Base-by-base conservation (phyloP, 2,888 invertebrate genomes). In the Amphimallon solstitiale region DNA sequence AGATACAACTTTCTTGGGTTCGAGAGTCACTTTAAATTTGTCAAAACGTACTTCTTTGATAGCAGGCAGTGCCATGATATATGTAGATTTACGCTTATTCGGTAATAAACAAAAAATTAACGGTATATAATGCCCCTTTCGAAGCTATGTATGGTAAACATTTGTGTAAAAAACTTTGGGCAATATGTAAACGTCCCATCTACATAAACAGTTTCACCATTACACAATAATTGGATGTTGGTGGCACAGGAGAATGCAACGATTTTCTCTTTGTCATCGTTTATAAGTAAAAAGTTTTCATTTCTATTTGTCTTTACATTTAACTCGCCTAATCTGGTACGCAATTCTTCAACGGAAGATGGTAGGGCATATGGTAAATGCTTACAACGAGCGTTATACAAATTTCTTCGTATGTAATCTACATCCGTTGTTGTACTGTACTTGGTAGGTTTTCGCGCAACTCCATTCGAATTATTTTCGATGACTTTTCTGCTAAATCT, bases 21-120 rank as follows among this genome's bases (percentile, higher is more conserved):
- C 49, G 2, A 49, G 49, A 23, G 49, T 49, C 49, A 49, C 49
- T 49, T 49, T 49, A 49, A 49, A 49, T n/a, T 49, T 49, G 49
- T 43, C 14, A 12, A 43, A 43, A 23, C 29, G 23, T 49, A 49
- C 6, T 23, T 49, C 23, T 49, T 49, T 21, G 29, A 49, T 43
- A 15, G 6, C 12, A 43, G 23, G 23, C 49, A 46, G 46, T 46
- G 46, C 17, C 21, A 19, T 46, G n/a, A n/a, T n/a, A n/a, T n/a
- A n/a, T n/a, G n/a, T n/a, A n/a, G n/a, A n/a, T n/a, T n/a, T n/a
- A n/a, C 43, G 43, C 43, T 43, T 43, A 43, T 43, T n/a, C n/a
- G 14, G 14, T 12, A 43, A 43, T 43, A 43, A 43, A 43, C 14
- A 43, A 12, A 12, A 43, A 43, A 23, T 23, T 23, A 23, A 23